Conservation (phyloP, 1,140 invertebrate species). For the Proctacanthus coquilletti region DNA sequence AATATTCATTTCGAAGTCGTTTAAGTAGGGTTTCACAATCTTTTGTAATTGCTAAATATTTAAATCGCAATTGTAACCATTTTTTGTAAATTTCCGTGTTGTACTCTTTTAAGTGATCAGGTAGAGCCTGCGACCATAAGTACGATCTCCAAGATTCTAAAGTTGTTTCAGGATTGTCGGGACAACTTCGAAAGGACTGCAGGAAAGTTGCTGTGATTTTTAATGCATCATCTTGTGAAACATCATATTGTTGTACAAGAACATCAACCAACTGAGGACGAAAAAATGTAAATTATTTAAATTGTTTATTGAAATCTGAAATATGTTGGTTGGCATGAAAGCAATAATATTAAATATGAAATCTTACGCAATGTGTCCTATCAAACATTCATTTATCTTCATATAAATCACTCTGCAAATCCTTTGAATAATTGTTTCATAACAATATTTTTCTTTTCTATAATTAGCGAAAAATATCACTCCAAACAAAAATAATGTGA, state of each 20-base stretch:
- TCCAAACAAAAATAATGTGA: no score
- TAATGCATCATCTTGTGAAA: slow-evolving; percentile 42
- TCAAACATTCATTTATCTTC: no score
- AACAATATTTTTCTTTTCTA: no score
- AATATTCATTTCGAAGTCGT: slow-evolving; percentile 42
- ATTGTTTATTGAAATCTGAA: no score
- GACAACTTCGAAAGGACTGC: slow-evolving; percentile 56
- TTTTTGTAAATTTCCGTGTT: slow-evolving; percentile 51
- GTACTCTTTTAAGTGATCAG: slow-evolving; percentile 51
- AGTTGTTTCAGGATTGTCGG: slow-evolving; percentile 50
- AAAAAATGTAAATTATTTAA: no score
- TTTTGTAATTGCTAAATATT: slow-evolving; percentile 45
- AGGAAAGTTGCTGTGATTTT: slow-evolving; percentile 49
- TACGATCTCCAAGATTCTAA: slow-evolving; percentile 58
- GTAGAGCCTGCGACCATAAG: slow-evolving; percentile 60
- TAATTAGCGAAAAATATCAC: no score
- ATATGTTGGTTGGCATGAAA: no score
- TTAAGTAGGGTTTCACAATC: slow-evolving; percentile 48
- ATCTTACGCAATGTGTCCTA: no score
- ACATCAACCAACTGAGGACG: slow-evolving; percentile 48
- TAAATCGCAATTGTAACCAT: slow-evolving; percentile 61
- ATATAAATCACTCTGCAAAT: no score
- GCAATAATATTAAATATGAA: no score
- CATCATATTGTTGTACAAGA: slow-evolving; percentile 46
- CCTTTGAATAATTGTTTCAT: no score